phyloP scores from a whole-genome alignment of 2,113 vertebrate genomes.

The Rhynchopsitta pachyrhyncha region DNA sequence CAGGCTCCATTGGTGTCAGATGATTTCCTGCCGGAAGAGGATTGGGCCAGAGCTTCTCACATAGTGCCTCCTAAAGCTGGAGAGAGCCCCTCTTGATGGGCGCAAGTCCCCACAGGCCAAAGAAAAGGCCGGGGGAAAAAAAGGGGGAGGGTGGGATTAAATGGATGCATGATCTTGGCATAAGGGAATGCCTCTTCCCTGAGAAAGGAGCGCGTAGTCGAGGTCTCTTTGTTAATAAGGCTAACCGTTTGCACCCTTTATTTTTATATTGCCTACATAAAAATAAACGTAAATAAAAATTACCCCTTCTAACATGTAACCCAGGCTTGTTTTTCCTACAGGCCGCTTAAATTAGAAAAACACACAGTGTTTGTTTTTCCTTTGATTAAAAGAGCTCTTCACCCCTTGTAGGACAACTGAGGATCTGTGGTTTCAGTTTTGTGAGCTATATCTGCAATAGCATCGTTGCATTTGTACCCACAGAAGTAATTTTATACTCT shows the following conservation, averaged over 20 bases:
- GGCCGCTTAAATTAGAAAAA: not conserved
- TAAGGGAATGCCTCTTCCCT: not conserved
- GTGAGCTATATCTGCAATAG: not conserved
- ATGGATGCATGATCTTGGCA: not conserved
- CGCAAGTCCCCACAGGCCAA: not conserved
- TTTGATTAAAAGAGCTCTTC: not conserved
- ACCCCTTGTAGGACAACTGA: not conserved
- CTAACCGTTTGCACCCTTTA: not conserved
- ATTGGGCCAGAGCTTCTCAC: conserved; percentile 71
- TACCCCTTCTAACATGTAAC: not conserved
- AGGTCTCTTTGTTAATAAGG: conserved; percentile 31
- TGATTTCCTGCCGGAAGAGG: conserved; percentile 62
- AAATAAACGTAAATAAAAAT: conserved; percentile 1
- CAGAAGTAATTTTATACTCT: not conserved
- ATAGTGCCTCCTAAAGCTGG: conserved; percentile 40
- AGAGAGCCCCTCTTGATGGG: conserved; percentile 40
- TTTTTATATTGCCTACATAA: not conserved
- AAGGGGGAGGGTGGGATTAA: conserved; percentile 36
- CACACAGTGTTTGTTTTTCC: not conserved
- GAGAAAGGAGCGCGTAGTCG: not conserved
- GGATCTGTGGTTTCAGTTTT: conserved; percentile 19
- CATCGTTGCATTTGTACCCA: not conserved
- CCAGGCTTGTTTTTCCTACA: not conserved
- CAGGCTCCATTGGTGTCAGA: conserved; percentile 68
- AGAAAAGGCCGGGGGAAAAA: conserved; percentile 22